Base-by-base conservation (phyloP, 2,797 vertebrate species). In the Notolepis coatsorum region DNA sequence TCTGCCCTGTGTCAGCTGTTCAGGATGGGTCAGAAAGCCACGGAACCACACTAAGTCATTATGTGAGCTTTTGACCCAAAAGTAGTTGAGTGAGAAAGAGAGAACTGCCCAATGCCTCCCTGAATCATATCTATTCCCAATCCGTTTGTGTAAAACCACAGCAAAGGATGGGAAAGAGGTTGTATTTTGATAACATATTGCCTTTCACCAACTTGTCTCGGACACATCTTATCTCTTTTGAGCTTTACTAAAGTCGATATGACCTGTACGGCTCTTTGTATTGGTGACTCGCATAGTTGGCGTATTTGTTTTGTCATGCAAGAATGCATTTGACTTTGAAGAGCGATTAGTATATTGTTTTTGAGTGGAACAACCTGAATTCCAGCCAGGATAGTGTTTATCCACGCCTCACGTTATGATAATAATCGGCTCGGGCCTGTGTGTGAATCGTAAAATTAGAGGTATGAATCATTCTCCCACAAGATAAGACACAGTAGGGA, bases 1-100 rank as follows among this genome's bases (percentile, higher is more conserved):
- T 86, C 77, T 69, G 72, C 72, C 76, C 81, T 81, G 76, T 79
- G 86, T 91, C 88, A 87, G 88, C 89, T 84, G 79, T 84, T 86
- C 86, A 63, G 65, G 72, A 71, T 54, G 81, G 84, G 82, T 87
- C 73, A 65, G 85, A 84, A 88, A 86, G 82, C 80, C 84, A 84
- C 66, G 48, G 50, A 86, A 82, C 82, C 85, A 23, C 89, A 86
- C 68, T 15, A 48, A 78, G 72, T 81, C 75, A 65, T 84, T 77
- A 69, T 46, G 7, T 39, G 73, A 82, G 79, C 70, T 27, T 84
- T 73, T 68, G 65, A 85, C 69, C 68, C 52, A 65, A 79, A 77
- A 61, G 23, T 55, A 65, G 53, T 37, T 72, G 42, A n/a, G n/a
- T 74, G 27, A 68, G 12, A 51, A 46, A 82, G 61, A 63, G 66